phyloP scores from a whole-genome alignment of 2,888 invertebrate genomes.

The Drosophila borborema region DNA sequence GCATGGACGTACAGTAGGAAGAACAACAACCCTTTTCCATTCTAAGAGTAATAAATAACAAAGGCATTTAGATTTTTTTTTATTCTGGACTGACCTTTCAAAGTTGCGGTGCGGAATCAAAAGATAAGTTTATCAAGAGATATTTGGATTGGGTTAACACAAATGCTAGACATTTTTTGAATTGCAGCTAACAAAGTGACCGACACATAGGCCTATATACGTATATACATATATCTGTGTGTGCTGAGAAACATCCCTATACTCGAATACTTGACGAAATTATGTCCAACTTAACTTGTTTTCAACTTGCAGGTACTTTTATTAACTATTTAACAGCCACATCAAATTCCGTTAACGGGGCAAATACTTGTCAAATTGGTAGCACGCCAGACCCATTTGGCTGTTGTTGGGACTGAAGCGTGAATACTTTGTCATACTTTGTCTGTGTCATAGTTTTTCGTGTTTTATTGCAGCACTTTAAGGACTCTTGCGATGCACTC shows the following conservation, averaged over 20 bases:
- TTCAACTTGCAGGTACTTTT: constrained; percentile 1
- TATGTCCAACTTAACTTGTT: constrained; percentile 5
- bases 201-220: neutral
- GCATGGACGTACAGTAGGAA: too few relatives aligned
- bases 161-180: neutral
- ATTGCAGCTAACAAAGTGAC: constrained; percentile 1
- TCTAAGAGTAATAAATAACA: neutral
- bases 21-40: neutral
- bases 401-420: neutral
- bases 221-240: neutral
- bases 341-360: constrained; percentile 1
- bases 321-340: constrained; percentile 24
- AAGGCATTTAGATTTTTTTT: neutral
- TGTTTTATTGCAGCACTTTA: constrained; percentile 8
- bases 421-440: neutral
- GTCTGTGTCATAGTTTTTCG: neutral
- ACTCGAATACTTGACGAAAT: neutral
- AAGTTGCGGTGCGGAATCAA: too few relatives aligned
- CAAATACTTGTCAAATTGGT: constrained; percentile 15
- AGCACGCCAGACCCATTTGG: neutral
- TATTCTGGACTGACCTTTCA: neutral
- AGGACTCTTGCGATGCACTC: neutral
- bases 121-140: neutral
- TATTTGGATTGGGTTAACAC: neutral
- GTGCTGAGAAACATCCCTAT: neutral